Conservation (phyloP, 2,113 vertebrate species). For the Xiphias gladius region DNA sequence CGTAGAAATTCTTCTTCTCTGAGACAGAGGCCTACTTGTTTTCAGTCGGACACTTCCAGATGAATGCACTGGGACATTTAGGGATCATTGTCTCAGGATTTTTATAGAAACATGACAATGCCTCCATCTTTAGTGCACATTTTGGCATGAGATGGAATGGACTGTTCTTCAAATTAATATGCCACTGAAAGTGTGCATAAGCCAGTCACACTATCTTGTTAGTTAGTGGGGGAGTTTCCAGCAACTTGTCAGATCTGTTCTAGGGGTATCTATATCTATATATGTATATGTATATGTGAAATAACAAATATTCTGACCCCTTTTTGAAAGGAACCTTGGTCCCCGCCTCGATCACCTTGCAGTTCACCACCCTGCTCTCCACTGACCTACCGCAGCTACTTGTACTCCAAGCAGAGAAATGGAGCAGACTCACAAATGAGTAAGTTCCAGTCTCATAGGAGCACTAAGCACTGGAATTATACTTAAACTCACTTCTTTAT, state of each 20-base stretch:
- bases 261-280: no score
- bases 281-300: background rate
- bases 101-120: background rate
- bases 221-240: background rate
- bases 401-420: conserved; percentile 86
- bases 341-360: conserved; percentile 85
- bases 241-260: background rate
- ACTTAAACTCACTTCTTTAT: background rate
- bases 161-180: background rate
- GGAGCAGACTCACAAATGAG: conserved; percentile 81
- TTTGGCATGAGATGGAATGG: background rate
- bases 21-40: background rate
- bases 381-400: conserved; percentile 84
- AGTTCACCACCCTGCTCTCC: conserved; percentile 90
- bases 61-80: background rate
- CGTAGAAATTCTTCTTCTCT: no score
- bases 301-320: conserved; percentile 8
- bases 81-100: background rate
- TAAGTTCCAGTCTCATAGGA: conserved; percentile 37
- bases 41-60: background rate
- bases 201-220: background rate
- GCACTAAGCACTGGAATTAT: background rate
- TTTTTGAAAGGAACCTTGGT: conserved; percentile 86
- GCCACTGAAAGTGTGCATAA: background rate
- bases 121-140: background rate